Base-by-base conservation (phyloP, 1,140 invertebrate species). In the Tenebrio molitor region DNA sequence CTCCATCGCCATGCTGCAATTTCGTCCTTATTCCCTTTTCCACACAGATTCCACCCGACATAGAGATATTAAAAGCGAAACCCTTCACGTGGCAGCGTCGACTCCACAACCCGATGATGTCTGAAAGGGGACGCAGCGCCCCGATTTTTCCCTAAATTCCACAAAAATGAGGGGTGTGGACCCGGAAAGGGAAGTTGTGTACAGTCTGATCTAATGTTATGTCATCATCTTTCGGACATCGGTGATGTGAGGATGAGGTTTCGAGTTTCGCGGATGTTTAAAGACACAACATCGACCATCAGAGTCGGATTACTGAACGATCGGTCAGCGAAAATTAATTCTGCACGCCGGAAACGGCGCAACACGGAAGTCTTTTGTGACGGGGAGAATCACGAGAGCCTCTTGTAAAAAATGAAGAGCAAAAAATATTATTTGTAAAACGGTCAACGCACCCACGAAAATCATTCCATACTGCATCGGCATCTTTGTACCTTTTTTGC, bases 201-300 rank as follows among this genome's bases (percentile, higher is more conserved):
- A 73, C 72, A 73, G 72, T 63, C 72, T 73, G 72, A 69, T 62
- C 72, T 73, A 73, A 73, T 73, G 71, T 73, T 69, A 65, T 69
- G 65, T 69, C 66, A 73, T 69, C 72, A 65, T 62, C 68, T 12
- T n/a, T 39, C 36, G 36, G 36, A 5, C 29, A 33, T 34, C 58
- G 69, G 58, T 44, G 50, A 58, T 65, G 36, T n/a, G 3, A 3
- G 25, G 25, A 29, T 8, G 14, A 14, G 62, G 33, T 72, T 63
- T 66, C 42, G 4, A 44, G 39, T 66, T 42, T 39, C 36, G 14
- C 17, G 64, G 64, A 66, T 66, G 64, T 42, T 29, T 41, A 17
- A 36, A 42, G 39, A 65, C 58, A 15, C 29, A 14, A 14, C 50
- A 12, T 4, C 15, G 50, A 29, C n/a, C n/a, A n/a, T 8, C 44